Conservation (phyloP, 2,797 vertebrate species). For the Premnoplex brunnescens region DNA sequence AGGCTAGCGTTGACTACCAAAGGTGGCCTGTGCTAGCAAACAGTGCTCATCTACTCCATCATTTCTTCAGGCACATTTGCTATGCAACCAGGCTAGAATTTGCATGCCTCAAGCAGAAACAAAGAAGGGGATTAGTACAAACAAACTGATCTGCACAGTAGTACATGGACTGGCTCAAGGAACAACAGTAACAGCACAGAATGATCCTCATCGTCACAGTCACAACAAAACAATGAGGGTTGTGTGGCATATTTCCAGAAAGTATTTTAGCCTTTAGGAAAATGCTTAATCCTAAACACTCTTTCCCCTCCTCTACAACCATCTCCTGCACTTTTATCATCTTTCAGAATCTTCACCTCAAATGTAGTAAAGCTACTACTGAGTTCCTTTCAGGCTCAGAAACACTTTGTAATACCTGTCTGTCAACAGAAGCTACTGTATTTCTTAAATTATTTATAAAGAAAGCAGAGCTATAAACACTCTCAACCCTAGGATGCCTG, state of each 20-base stretch:
- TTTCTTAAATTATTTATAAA: background rate
- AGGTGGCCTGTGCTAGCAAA: background rate
- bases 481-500: background rate
- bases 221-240: background rate
- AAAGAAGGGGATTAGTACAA: background rate
- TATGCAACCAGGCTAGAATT: background rate
- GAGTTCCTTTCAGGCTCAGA: background rate
- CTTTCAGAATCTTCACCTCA: background rate
- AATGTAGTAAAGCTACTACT: background rate
- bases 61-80: background rate
- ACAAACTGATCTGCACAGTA: background rate
- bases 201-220: background rate
- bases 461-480: background rate
- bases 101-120: background rate
- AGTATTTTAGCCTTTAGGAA: background rate
- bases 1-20: background rate
- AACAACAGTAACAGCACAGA: background rate
- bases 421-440: background rate
- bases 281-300: background rate
- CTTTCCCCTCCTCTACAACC: background rate
- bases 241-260: background rate
- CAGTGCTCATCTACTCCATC: background rate
- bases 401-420: background rate
- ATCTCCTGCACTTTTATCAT: background rate
- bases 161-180: background rate